phyloP scores from a whole-genome alignment of 2,113 vertebrate species.

The Danionella cerebrum region DNA sequence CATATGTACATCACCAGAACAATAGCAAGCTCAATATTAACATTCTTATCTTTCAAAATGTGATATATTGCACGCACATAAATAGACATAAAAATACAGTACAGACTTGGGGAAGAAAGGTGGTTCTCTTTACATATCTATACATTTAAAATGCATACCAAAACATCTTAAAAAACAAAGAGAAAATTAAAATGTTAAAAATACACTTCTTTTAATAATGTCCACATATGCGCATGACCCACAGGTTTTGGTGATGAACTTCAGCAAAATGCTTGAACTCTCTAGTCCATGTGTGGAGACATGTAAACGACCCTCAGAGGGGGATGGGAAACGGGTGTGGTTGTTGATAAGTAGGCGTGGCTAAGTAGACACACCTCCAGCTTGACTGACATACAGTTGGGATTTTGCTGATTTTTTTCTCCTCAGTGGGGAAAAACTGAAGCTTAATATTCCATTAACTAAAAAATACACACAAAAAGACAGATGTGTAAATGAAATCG shows the following conservation, averaged over 20 bases:
- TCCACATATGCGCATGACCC: slow-evolving; percentile 60
- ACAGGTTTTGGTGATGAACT: slow-evolving; percentile 53
- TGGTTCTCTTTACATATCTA: slow-evolving; percentile 61
- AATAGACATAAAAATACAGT: slow-evolving; percentile 65
- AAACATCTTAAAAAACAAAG: slow-evolving; percentile 60
- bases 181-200: slow-evolving; percentile 43
- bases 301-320: slow-evolving; percentile 30
- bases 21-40: slow-evolving; percentile 67
- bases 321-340: neutral
- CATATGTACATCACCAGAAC: slow-evolving; percentile 61
- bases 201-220: slow-evolving; percentile 58
- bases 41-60: slow-evolving; percentile 62
- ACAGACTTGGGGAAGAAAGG: slow-evolving; percentile 28
- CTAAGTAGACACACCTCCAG: slow-evolving; percentile 11
- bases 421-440: slow-evolving; percentile 31
- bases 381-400: slow-evolving; percentile 42
- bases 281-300: slow-evolving; percentile 58
- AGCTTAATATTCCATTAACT: slow-evolving; percentile 58
- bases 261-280: slow-evolving; percentile 60
- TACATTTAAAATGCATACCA: slow-evolving; percentile 71
- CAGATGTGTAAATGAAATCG: too few species aligned
- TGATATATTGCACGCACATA: slow-evolving; percentile 61
- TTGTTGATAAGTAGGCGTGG: neutral
- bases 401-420: slow-evolving; percentile 52
- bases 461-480: slow-evolving; percentile 17